A percentile compares a stretch with the other conserved stretches of the same genome.
These are phyloP conservation scores for Caenorhabditis brenneri DNA, from an alignment of 1,140 invertebrate genomes.

Conservation along the genomic window DNA sequence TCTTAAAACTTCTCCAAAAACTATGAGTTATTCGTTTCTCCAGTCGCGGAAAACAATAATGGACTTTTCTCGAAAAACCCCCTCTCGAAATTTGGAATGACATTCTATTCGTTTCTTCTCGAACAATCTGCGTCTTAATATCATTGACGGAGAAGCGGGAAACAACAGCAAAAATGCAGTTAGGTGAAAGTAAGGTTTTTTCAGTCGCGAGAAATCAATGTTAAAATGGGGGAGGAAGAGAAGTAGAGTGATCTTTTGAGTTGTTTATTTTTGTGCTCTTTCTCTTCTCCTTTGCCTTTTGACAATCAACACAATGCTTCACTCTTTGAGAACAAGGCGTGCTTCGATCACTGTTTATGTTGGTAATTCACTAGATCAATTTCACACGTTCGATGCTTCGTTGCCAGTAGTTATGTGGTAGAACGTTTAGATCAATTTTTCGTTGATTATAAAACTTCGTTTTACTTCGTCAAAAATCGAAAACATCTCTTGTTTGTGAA, in stretches of 20 bases:
- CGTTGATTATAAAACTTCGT: no score
- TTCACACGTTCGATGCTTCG: no score
- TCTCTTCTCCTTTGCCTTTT: background rate
- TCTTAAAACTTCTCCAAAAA: no score
- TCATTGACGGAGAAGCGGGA: background rate
- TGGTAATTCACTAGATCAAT: background rate
- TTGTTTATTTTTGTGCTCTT: background rate
- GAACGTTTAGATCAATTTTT: background rate
- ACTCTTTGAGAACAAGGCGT: background rate
- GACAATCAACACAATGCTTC: background rate
- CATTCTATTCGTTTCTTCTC: no score
- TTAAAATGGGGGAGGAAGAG: background rate
- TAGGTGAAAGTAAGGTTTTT: background rate
- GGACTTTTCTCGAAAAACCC: no score
- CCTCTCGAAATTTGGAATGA: no score
- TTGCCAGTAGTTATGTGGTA: no score
- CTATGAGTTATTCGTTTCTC: no score
- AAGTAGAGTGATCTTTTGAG: conserved; percentile 4
- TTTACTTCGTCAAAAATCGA: no score
- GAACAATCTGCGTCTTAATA: no score
- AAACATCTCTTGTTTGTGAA: background rate
- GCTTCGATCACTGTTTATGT: background rate
- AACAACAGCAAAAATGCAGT: background rate
- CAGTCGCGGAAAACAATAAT: no score
- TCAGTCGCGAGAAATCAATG: background rate